A percentile compares a stretch with the other conserved stretches of the same genome.
Conservation (phyloP, 2,797 vertebrate species). For the Myotis myotis region DNA sequence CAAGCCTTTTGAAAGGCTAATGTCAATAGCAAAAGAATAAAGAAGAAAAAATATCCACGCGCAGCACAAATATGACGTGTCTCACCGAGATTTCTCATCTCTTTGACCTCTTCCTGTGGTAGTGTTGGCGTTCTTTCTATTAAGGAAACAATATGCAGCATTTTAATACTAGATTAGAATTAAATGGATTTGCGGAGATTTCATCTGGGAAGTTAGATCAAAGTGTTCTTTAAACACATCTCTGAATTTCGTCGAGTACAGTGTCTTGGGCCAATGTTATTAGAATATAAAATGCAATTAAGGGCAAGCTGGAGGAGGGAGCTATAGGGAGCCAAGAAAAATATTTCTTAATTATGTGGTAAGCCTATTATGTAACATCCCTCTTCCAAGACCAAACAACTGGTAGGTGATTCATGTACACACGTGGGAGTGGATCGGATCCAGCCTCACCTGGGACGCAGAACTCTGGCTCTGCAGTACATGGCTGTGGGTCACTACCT, state of each 20-base stretch:
- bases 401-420: neutral
- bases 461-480: constrained; percentile 36
- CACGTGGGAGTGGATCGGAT: constrained; percentile 11
- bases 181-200: constrained; percentile 61
- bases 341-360: constrained; percentile 74
- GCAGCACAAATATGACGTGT: neutral
- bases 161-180: constrained; percentile 49
- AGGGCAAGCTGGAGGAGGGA: constrained; percentile 53
- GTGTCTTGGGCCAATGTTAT: constrained; percentile 61
- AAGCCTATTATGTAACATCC: constrained; percentile 66
- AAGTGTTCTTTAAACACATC: constrained; percentile 56
- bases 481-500: constrained; percentile 36
- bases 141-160: constrained; percentile 36
- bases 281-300: constrained; percentile 71
- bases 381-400: constrained; percentile 73
- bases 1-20: constrained; percentile 49
- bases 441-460: constrained; percentile 65
- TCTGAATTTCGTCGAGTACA: constrained; percentile 47
- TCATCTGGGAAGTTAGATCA: constrained; percentile 47
- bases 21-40: constrained; percentile 52
- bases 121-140: constrained; percentile 38
- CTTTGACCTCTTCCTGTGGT: constrained; percentile 9
- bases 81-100: constrained; percentile 17
- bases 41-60: constrained; percentile 32
- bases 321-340: constrained; percentile 72